phyloP scores from a whole-genome alignment of 53 echinoderm and acorn worm species.

The Arbacia lixula region DNA sequence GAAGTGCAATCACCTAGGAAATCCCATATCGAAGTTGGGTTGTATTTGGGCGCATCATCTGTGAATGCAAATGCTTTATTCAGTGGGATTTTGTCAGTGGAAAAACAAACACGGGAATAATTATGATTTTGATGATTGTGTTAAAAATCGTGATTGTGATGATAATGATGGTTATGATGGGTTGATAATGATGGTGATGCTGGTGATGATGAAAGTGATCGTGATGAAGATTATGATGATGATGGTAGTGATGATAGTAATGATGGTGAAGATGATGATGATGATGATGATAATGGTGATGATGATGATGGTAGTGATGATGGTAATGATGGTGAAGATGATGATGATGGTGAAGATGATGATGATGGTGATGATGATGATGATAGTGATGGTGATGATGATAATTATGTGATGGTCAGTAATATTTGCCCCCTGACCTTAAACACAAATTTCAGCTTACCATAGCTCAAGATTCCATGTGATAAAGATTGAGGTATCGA shows the following conservation, averaged over 20 bases:
- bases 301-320: constrained; percentile 6
- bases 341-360: background rate
- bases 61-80: too few relatives aligned
- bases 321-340: background rate
- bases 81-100: background rate
- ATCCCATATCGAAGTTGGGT: too few relatives aligned
- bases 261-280: background rate
- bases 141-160: background rate
- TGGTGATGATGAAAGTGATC: constrained; percentile 2
- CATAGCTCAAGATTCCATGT: too few relatives aligned
- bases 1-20: too few relatives aligned
- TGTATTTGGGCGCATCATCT: too few relatives aligned
- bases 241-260: background rate
- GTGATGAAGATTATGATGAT: too few relatives aligned
- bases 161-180: constrained; percentile 11
- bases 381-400: constrained; percentile 12
- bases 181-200: background rate
- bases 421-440: background rate
- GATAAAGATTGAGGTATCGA: background rate
- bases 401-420: too few relatives aligned
- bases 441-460: too few relatives aligned
- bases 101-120: background rate
- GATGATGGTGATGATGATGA: constrained; percentile 18
- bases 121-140: background rate
- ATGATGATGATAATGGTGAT: constrained; percentile 4